Base-by-base conservation (phyloP, 1,140 invertebrate species). In the Drosophila pectinifera region DNA sequence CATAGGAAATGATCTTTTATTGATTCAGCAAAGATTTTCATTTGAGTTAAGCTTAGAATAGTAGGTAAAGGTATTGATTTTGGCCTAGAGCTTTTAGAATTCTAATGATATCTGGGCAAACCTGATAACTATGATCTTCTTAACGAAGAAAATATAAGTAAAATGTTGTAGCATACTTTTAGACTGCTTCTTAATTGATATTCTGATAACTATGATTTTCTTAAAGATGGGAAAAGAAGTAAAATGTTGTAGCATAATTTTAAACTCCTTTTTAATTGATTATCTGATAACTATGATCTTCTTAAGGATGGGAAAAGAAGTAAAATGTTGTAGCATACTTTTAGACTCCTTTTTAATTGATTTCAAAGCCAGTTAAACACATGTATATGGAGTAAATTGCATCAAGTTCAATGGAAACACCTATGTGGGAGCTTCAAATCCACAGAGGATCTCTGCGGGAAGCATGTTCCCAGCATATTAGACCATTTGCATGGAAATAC, bases 401-500 rank as follows among this genome's bases (percentile, higher is more conserved):
- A 13, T 4, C 16, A 18, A 13, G 26, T 18, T 31, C 5, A 18
- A 5, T 7, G 5, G 0, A 1, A 62, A 39, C 2, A 31, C 20
- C 28, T 24, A 18, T 11, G 5, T 13, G 6, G 13, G 3, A 11
- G 3, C 14, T 31, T 20, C 14, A 63, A 31, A 38, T 18, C 26
- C 20, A 59, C 18, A 59, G 42, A 34, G 61, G 26, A 41, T 42
- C 22, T 22, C 2, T 22, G 18, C 18, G 11, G 24, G 18, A 10
- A 67, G 14, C 48, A 70, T 70, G 69, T 56, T 56, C 24, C 24
- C 18, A 31, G 16, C 26, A 54, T 45, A 45, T 36, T 48, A 39
- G 24, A 39, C 48, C 63, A 75, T 76, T 76, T 61, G 58, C 72
- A 56, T 65, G 53, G 45, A 48, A 73, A 63, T 74, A 42, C 57